A percentile compares a stretch with the other conserved stretches of the same genome.
Conservation (phyloP, 2,797 vertebrate species). For the Mormyrops boulengeri region DNA sequence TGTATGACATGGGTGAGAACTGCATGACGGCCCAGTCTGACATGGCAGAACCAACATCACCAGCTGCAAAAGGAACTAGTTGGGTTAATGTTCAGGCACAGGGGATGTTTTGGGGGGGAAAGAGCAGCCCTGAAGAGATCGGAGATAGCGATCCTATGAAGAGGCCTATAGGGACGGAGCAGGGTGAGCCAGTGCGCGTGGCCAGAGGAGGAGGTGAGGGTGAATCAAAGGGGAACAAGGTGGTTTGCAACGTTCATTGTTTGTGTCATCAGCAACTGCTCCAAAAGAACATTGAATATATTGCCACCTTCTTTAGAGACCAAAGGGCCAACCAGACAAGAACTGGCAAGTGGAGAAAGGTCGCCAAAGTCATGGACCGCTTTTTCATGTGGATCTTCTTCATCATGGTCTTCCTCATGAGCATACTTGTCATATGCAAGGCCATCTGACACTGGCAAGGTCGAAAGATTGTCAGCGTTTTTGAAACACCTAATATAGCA, state of each 20-base stretch:
- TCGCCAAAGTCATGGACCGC: conserved; percentile 84
- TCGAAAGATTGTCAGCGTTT: not conserved
- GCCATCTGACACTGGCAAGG: conserved; percentile 56
- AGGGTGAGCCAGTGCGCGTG: conserved; percentile 30
- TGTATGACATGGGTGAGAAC: conserved; percentile 70
- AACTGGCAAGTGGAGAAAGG: conserved; percentile 75
- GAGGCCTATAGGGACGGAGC: conserved; percentile 32
- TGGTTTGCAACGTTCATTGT: conserved; percentile 44
- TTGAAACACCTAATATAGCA: too few relatives aligned
- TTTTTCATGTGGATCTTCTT: conserved; percentile 90
- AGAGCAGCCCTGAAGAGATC: not conserved
- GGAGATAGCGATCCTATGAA: conserved; percentile 37
- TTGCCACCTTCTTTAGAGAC: conserved; percentile 67
- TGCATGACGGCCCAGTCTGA: conserved; percentile 47
- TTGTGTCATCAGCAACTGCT: conserved; percentile 64
- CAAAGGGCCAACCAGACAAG: conserved; percentile 64
- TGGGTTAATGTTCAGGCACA: conserved; percentile 37
- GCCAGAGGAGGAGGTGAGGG: conserved; percentile 31
- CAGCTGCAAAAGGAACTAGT: conserved; percentile 27
- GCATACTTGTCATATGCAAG: conserved; percentile 71
- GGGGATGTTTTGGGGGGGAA: conserved; percentile 26
- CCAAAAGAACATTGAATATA: conserved; percentile 62
- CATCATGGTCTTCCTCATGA: conserved; percentile 83
- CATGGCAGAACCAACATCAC: not conserved
- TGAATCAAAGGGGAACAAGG: conserved; percentile 26